These are phyloP conservation scores for Lymantria dispar DNA, from an alignment of 2,888 invertebrate species.

Conservation along the genomic window DNA sequence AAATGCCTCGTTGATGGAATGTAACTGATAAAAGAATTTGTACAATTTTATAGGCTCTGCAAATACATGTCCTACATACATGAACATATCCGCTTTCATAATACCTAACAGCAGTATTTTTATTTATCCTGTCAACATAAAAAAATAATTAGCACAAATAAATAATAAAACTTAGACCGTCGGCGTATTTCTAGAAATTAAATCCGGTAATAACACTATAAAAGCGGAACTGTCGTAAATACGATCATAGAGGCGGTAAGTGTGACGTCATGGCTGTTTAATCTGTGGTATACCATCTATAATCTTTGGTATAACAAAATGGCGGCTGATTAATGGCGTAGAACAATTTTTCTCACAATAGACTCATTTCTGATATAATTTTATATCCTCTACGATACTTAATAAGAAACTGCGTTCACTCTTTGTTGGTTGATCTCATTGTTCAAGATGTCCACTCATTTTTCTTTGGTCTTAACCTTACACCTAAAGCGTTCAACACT, in stretches of 20 bases:
- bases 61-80: too few relatives aligned
- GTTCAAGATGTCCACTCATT: too few relatives aligned
- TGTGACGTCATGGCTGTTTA: slow-evolving; percentile 2
- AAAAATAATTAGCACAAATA: neutral
- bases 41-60: too few relatives aligned
- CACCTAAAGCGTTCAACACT: too few relatives aligned
- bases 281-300: slow-evolving; percentile 1
- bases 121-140: neutral
- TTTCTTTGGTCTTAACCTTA: too few relatives aligned
- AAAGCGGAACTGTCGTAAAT: slow-evolving; percentile 7
- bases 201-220: slow-evolving; percentile 7
- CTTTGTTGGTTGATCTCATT: too few relatives aligned
- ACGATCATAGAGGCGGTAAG: slow-evolving; percentile 1
- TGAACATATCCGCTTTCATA: neutral
- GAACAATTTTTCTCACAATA: neutral
- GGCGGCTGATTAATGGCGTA: neutral
- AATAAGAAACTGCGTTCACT: too few relatives aligned
- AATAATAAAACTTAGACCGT: slow-evolving; percentile 1
- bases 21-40: too few relatives aligned
- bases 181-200: slow-evolving; percentile 6
- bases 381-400: too few relatives aligned
- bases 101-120: neutral
- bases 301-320: slow-evolving; percentile 4
- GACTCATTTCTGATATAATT: too few relatives aligned
- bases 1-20: too few relatives aligned